Percentiles rank a stretch among this genome's conserved stretches.
Evolutionary conservation across 2,113 vertebrate genomes (phyloP).

Genomic region (Archilochus colubris): DNA sequence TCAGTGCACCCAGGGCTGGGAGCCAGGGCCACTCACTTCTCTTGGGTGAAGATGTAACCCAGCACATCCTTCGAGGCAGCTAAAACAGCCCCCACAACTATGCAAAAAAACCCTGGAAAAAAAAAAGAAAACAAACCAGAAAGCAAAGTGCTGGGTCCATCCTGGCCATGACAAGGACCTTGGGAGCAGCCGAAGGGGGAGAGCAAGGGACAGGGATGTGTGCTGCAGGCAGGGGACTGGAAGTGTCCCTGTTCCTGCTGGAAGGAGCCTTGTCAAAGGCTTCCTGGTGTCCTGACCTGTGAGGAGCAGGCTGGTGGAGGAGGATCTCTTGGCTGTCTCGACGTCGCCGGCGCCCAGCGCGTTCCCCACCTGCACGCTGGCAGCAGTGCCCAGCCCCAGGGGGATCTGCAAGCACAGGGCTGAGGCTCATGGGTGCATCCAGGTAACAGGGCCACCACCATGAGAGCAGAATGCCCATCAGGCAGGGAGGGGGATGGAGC

Average conservation of each 20-base stretch:
- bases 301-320: conserved; percentile 75
- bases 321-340: conserved; percentile 73
- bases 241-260: neutral
- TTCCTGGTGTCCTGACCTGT: conserved; percentile 72
- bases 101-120: conserved; percentile 64
- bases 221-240: rapidly evolving
- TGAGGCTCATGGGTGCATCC: rapidly evolving
- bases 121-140: neutral
- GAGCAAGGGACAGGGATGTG: neutral
- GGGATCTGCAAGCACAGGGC: conserved; percentile 77
- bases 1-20: rapidly evolving
- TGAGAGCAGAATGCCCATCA: rapidly evolving
- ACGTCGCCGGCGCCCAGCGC: conserved; percentile 83
- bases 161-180: rapidly evolving
- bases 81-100: conserved; percentile 72
- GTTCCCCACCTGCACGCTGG: conserved; percentile 85
- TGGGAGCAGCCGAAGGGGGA: neutral
- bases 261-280: neutral
- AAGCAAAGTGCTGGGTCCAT: neutral
- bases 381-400: conserved; percentile 76
- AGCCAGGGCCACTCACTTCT: conserved; percentile 76
- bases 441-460: rapidly evolving
- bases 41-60: conserved; percentile 84
- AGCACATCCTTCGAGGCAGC: conserved; percentile 73
- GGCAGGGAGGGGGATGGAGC: rapidly evolving